These are phyloP conservation scores for Pachyseris speciosa DNA, from an alignment of 64 coral and sea anemone genomes.

Conservation along the genomic window DNA sequence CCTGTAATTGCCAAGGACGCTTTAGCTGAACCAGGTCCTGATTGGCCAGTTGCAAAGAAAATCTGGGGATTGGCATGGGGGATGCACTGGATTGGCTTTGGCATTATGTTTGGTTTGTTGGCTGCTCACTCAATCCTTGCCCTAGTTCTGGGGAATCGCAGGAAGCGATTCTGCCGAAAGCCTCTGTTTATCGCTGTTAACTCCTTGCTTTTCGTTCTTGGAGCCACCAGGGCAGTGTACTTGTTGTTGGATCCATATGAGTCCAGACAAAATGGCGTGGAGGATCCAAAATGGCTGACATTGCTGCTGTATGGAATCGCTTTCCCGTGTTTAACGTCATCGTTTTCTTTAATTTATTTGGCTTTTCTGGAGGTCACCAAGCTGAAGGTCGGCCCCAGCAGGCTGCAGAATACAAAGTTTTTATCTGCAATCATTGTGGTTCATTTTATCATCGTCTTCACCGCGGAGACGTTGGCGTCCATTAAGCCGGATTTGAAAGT, in stretches of 20 bases:
- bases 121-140: constrained; percentile 21
- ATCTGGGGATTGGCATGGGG: constrained; percentile 70
- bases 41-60: constrained; percentile 60
- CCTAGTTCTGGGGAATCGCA: neutral
- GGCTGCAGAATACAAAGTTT: constrained; percentile 35
- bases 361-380: constrained; percentile 78
- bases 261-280: constrained; percentile 58
- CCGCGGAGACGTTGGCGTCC: neutral
- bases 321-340: constrained; percentile 64
- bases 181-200: constrained; percentile 56
- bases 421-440: constrained; percentile 10
- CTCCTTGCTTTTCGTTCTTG: constrained; percentile 19
- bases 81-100: constrained; percentile 59
- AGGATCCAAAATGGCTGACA: constrained; percentile 17
- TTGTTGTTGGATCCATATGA: constrained; percentile 18
- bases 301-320: constrained; percentile 43
- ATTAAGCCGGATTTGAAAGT: neutral
- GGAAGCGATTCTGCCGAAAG: constrained; percentile 47
- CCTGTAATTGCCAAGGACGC: neutral
- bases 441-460: constrained; percentile 48
- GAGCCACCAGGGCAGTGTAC: constrained; percentile 54
- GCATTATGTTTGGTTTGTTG: constrained; percentile 37
- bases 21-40: constrained; percentile 56
- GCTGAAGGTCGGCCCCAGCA: constrained; percentile 30
- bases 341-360: constrained; percentile 67